phyloP scores from a whole-genome alignment of 2,888 invertebrate species.

The Lasioglossum villosulum region DNA sequence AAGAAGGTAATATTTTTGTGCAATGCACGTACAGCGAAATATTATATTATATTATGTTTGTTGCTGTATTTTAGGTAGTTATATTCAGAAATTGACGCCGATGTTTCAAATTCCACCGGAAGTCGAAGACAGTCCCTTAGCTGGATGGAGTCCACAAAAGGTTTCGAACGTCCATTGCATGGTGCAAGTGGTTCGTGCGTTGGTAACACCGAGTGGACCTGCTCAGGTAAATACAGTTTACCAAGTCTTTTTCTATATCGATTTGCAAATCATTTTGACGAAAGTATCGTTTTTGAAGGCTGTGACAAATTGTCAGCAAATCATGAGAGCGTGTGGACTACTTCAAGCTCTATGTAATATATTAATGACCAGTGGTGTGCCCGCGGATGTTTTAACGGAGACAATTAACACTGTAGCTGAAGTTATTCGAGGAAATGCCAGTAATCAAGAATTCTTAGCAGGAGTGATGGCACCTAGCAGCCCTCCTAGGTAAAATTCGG shows the following conservation, averaged over 20 bases:
- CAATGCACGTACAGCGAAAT: not conserved
- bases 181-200: constrained; percentile 94
- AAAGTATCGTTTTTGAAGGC: constrained; percentile 66
- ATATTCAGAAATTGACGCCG: constrained; percentile 94
- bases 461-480: constrained; percentile 96
- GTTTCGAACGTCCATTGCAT: constrained; percentile 97
- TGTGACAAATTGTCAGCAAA: constrained; percentile 91
- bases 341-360: constrained; percentile 94
- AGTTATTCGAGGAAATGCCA: constrained; percentile 94
- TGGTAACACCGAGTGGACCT: constrained; percentile 97
- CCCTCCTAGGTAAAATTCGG: constrained; percentile 89
- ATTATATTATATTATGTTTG: not conserved
- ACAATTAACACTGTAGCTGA: constrained; percentile 98
- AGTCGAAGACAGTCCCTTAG: constrained; percentile 86
- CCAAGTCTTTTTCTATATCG: not conserved
- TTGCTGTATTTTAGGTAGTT: constrained; percentile 88
- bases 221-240: constrained; percentile 89
- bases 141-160: constrained; percentile 96
- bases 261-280: not conserved
- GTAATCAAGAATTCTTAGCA: constrained; percentile 96
- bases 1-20: constrained; percentile 88
- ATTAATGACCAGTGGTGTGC: constrained; percentile 98
- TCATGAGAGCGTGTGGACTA: constrained; percentile 93
- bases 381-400: constrained; percentile 97
- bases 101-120: constrained; percentile 93